Evolutionary conservation across 2,113 vertebrate species (phyloP).

Genomic region (Thinocorus orbignyianus): DNA sequence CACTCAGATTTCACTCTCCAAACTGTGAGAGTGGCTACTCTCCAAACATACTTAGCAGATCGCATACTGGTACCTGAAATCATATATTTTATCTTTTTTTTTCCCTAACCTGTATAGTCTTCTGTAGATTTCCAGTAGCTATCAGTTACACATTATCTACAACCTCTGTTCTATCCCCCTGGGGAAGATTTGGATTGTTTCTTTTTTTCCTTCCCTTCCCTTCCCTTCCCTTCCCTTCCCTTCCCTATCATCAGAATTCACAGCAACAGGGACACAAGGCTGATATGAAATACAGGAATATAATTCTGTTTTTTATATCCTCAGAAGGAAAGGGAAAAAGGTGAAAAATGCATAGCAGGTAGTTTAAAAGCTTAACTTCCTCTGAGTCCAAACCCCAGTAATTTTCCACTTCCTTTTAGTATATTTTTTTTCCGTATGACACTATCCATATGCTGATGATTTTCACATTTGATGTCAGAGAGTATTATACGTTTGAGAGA

Average conservation of each 20-base stretch:
- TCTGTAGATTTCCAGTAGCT: neutral
- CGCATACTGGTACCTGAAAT: neutral
- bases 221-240: neutral
- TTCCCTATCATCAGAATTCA: neutral
- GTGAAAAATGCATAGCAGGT: neutral
- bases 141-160: neutral
- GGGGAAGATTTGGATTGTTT: neutral
- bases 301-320: neutral
- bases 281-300: neutral
- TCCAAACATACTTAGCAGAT: neutral
- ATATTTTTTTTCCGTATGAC: neutral
- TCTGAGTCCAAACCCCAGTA: neutral
- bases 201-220: too few species aligned
- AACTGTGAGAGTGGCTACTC: neutral
- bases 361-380: neutral
- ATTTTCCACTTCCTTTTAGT: neutral
- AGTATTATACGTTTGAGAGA: constrained; percentile 2
- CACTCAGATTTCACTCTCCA: neutral
- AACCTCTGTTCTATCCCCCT: neutral
- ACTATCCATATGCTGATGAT: neutral
- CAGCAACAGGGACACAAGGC: neutral
- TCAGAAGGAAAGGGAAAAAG: neutral
- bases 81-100: neutral
- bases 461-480: constrained; percentile 34
- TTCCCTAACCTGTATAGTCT: neutral